phyloP scores from a whole-genome alignment of 2,888 invertebrate species.

The Galerucella pusilla region DNA sequence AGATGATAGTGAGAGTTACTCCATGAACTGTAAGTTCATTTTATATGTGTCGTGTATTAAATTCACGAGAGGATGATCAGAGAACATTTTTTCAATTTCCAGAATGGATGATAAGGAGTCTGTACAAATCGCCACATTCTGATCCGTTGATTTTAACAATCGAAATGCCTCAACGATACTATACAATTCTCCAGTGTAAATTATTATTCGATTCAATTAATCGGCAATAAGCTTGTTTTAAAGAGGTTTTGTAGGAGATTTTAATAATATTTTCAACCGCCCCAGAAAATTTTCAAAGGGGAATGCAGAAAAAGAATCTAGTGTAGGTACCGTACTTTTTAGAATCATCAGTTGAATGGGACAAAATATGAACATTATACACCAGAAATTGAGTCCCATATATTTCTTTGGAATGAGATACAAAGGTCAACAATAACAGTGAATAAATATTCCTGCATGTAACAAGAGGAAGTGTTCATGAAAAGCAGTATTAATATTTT shows the following conservation, averaged over 20 bases:
- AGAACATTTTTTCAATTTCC: too few relatives aligned
- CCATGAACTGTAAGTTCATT: too few relatives aligned
- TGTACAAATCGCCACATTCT: too few relatives aligned
- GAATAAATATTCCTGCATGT: conserved; percentile 27
- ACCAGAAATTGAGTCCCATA: conserved; percentile 44
- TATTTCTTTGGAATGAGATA: conserved; percentile 28
- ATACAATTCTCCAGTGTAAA: not conserved
- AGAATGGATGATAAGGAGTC: too few relatives aligned
- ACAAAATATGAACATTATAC: conserved; percentile 43
- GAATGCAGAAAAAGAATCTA: conserved; percentile 43
- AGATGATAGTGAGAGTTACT: too few relatives aligned
- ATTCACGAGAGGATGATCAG: too few relatives aligned
- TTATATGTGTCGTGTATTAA: too few relatives aligned
- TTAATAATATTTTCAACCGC: too few relatives aligned
- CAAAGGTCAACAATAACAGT: conserved; percentile 19
- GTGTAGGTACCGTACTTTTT: conserved; percentile 35
- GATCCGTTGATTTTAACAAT: too few relatives aligned
- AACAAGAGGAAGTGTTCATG: conserved; percentile 25
- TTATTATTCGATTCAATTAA: conserved; percentile 27
- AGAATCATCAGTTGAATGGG: conserved; percentile 45
- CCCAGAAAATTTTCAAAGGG: conserved; percentile 41
- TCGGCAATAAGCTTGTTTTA: conserved; percentile 30
- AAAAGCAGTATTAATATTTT: conserved; percentile 27
- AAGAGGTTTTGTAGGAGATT: conserved; percentile 31
- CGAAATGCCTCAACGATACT: too few relatives aligned